Evolutionary conservation across 2,113 vertebrate genomes (phyloP).

Genomic region (Equus przewalskii): DNA sequence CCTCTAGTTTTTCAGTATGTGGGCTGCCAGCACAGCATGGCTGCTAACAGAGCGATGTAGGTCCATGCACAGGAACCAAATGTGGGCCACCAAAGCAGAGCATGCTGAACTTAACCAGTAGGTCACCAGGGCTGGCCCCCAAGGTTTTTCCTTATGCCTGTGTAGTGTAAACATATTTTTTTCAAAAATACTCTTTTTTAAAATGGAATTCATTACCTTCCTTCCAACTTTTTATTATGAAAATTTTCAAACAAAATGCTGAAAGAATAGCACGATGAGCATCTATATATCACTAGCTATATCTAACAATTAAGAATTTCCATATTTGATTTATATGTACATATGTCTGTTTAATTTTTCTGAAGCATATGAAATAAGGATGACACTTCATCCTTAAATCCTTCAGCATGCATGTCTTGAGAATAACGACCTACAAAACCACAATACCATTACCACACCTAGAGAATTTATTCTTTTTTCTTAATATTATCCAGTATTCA

Average conservation of each 20-base stretch:
- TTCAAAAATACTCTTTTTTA: not conserved
- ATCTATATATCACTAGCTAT: not conserved
- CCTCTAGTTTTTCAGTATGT: no score
- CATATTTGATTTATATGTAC: conserved; percentile 28
- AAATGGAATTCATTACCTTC: not conserved
- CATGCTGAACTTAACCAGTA: no score
- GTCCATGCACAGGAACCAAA: no score
- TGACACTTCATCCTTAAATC: conserved; percentile 14
- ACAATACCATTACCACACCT: conserved; percentile 6
- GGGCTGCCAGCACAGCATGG: no score
- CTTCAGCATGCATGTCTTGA: not conserved
- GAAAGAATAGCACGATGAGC: not conserved
- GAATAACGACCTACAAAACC: not conserved
- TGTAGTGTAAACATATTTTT: not conserved
- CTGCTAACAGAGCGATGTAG: no score
- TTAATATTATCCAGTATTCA: conserved; percentile 1
- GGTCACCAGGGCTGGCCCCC: no score
- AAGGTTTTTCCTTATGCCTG: not conserved
- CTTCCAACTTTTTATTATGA: conserved; percentile 3
- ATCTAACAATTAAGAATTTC: conserved; percentile 42
- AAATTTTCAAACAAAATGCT: conserved; percentile 48
- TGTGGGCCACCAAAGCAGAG: no score
- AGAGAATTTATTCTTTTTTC: conserved; percentile 30
- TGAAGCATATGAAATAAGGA: not conserved
- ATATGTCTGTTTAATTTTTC: conserved; percentile 46